phyloP scores from a whole-genome alignment of 2,888 invertebrate genomes.

The Drosophila mayaguana region DNA sequence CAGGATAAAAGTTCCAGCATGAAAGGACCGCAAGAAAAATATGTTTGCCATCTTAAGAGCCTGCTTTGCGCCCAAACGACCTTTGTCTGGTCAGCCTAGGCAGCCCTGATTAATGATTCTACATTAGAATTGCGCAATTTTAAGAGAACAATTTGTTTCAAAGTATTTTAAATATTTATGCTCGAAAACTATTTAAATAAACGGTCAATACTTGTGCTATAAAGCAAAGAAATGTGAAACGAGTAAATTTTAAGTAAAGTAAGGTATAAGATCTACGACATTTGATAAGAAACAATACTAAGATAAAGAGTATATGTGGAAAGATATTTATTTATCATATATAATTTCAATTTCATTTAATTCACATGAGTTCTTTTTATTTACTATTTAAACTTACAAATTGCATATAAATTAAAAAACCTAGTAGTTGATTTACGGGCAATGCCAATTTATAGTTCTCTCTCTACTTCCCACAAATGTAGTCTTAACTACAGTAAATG shows the following conservation, averaged over 20 bases:
- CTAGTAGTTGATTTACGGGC: not conserved
- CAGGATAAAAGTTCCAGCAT: constrained; percentile 21
- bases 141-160: not conserved
- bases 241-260: not conserved
- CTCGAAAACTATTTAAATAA: not conserved
- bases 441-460: not conserved
- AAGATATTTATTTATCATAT: no score
- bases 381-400: not conserved
- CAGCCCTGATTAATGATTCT: constrained; percentile 54
- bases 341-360: not conserved
- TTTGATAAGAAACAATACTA: no score
- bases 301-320: not conserved
- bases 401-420: not conserved
- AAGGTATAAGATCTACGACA: not conserved
- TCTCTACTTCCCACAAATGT: not conserved
- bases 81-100: constrained; percentile 45
- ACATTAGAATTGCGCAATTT: constrained; percentile 24
- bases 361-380: not conserved
- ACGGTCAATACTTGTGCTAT: not conserved
- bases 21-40: constrained; percentile 36
- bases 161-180: constrained; percentile 6
- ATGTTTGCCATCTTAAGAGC: constrained; percentile 17
- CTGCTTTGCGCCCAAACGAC: constrained; percentile 21
- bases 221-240: not conserved
- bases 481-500: not conserved